Percentiles rank a stretch among this genome's conserved stretches.
phyloP scores from a whole-genome alignment of 2,888 invertebrate species.

The Pyrrhosoma nymphula region DNA sequence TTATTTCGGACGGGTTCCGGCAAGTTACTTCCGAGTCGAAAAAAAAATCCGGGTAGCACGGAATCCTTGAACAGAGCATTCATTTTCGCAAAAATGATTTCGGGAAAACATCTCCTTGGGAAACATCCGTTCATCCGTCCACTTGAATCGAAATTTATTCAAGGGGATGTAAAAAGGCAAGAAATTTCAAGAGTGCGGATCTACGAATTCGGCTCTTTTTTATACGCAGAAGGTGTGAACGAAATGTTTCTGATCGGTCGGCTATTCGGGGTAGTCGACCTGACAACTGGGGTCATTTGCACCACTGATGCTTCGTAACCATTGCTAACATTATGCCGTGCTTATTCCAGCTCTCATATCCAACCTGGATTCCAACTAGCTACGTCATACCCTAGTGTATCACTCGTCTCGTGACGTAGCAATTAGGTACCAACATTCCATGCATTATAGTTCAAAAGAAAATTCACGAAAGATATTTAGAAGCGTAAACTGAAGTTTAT shows the following conservation, averaged over 20 bases:
- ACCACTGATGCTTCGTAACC: not conserved
- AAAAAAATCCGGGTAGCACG: not conserved
- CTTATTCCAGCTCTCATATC: too few relatives aligned
- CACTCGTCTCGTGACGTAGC: too few relatives aligned
- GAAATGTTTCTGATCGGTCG: not conserved
- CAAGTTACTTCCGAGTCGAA: not conserved
- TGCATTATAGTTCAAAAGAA: too few relatives aligned
- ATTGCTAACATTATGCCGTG: too few relatives aligned
- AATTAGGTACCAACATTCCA: too few relatives aligned
- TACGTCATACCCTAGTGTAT: too few relatives aligned
- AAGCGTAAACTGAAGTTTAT: too few relatives aligned
- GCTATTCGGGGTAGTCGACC: too few relatives aligned
- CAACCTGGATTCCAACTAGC: too few relatives aligned
- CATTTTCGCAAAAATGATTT: not conserved
- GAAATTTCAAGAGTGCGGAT: not conserved
- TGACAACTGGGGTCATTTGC: not conserved
- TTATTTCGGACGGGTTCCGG: constrained; percentile 8
- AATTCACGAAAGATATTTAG: too few relatives aligned
- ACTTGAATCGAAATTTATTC: not conserved
- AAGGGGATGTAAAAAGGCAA: not conserved
- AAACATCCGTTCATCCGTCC: not conserved
- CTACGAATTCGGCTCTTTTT: not conserved
- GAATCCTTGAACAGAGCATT: too few relatives aligned
- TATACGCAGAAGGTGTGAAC: not conserved
- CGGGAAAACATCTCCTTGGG: not conserved